Conservation (phyloP, 2,113 vertebrate species). For the Pipra filicauda region DNA sequence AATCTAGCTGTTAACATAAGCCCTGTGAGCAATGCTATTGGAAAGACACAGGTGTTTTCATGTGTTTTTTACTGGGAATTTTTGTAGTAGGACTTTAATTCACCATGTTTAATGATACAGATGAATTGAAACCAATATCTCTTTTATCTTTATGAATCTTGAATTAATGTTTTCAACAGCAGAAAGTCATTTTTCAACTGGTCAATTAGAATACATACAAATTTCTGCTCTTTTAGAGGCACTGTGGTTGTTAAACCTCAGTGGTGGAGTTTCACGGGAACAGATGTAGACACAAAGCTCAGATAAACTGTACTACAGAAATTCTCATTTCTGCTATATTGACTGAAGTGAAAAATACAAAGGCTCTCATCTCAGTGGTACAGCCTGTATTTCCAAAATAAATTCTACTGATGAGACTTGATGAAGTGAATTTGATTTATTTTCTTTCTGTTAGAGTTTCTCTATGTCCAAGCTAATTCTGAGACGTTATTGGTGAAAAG, state of each 20-base stretch:
- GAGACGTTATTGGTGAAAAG: not conserved
- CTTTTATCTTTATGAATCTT: not conserved
- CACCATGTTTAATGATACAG: not conserved
- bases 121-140: not conserved
- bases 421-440: not conserved
- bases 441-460: not conserved
- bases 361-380: accelerated
- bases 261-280: not conserved
- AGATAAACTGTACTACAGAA: not conserved
- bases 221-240: not conserved
- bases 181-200: not conserved
- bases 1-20: not conserved
- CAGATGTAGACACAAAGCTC: not conserved
- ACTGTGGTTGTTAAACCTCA: not conserved
- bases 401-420: not conserved
- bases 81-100: not conserved
- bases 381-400: not conserved
- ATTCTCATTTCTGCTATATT: not conserved
- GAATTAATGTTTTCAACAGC: not conserved
- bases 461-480: not conserved
- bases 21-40: not conserved
- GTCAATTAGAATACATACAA: not conserved
- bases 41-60: not conserved
- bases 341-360: not conserved
- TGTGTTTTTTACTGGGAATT: not conserved